Base-by-base conservation (phyloP, 1,140 invertebrate species). In the Drosophila pachea region DNA sequence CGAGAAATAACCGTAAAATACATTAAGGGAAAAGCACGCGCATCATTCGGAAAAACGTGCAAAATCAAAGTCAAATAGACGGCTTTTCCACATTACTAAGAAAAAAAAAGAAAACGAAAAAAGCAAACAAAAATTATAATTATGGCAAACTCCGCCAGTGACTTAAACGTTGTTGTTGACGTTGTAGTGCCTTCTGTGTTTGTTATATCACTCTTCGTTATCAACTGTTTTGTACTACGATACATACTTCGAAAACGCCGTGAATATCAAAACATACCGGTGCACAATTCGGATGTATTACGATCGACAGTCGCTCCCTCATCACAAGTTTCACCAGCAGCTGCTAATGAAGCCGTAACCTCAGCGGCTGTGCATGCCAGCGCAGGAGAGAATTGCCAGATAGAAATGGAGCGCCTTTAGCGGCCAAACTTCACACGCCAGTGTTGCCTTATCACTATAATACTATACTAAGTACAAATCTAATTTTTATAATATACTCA, bases 11-110 rank as follows among this genome's bases (percentile, higher is more conserved):
- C 33, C 42, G 33, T 72, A 68, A 64, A 50, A 63, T 47, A 75
- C 68, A 83, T 82, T 73, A 75, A 81, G 86, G 82, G 82, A 86
- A 22, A 84, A 83, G 79, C 76, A 84, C 79, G 66, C 79, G 79
- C 81, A 68, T 76, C 68, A 79, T 70, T 62, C 53, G 43, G 52
- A 67, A 83, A 86, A 79, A 81, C 76, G 79, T 86, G 76, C 63
- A 79, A 58, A 64, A 60, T 38, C 49, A 45, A 36, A 52, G 11
- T 31, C 29, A 5, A 16, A 36, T 8, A 36, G 12, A 33, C 12
- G 31, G 22, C 22, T 22, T 22, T 22, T 22, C 3, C 22, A 8
- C 29, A 35, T 14, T 43, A 52, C 50, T 7, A 32, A 22, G n/a
- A 14, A 65, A 31, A 52, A 8, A 11, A 36, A 65, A 70, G 79